Percentiles rank a stretch among this genome's conserved stretches.
Evolutionary conservation across 2,113 vertebrate species (phyloP).

Genomic region (Bubo bubo): DNA sequence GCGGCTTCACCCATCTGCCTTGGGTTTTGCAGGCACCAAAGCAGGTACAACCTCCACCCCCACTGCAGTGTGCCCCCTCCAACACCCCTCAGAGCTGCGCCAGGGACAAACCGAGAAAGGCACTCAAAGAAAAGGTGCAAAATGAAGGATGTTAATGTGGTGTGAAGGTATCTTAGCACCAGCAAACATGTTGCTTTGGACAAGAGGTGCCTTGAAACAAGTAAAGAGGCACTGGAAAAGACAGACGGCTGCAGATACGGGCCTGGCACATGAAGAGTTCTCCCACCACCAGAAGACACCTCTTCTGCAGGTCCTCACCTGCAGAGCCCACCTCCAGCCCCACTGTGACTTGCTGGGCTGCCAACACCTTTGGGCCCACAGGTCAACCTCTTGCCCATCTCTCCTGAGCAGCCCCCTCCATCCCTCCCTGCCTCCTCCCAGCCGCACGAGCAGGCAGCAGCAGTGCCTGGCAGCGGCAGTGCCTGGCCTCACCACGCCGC

Average conservation of each 20-base stretch:
- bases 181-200: not conserved
- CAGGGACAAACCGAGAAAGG: not conserved
- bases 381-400: not conserved
- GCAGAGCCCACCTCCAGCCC: not conserved
- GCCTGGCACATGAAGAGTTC: not conserved
- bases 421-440: not conserved
- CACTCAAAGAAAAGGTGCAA: not conserved
- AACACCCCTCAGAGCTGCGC: not conserved
- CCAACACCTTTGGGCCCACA: not conserved
- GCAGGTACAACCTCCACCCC: no score
- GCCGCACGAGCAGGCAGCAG: not conserved
- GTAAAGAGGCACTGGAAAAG: not conserved
- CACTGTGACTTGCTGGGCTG: not conserved
- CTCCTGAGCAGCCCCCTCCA: not conserved
- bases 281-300: not conserved
- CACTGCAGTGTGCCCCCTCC: not conserved
- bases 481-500: accelerated
- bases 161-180: not conserved
- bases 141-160: not conserved
- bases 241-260: accelerated
- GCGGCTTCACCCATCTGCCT: not conserved
- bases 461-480: not conserved
- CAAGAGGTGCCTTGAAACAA: not conserved
- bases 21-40: not conserved
- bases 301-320: not conserved